Conservation (phyloP, 2,888 invertebrate species). For the Atrina japonica region DNA sequence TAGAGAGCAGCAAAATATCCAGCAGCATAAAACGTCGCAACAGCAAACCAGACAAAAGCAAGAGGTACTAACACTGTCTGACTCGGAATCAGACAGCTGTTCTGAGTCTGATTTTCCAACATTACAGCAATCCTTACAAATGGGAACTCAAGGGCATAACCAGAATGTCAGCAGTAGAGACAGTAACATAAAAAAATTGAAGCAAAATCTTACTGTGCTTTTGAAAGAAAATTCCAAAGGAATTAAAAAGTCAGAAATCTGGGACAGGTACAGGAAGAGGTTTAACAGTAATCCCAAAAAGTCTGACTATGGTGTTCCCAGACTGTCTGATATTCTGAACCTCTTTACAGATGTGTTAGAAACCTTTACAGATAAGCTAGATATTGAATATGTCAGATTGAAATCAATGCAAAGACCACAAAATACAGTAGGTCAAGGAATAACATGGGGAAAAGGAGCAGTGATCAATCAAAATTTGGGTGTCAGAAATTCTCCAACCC, state of each 20-base stretch:
- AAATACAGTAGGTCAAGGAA: too few relatives aligned
- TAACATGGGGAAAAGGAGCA: too few relatives aligned
- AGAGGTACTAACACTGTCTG: neutral
- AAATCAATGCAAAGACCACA: too few relatives aligned
- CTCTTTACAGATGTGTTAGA: conserved; percentile 16
- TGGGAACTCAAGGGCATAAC: too few relatives aligned
- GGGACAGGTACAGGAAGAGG: conserved; percentile 3
- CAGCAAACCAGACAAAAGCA: neutral
- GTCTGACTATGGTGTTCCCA: conserved; percentile 9
- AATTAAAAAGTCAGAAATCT: conserved; percentile 30
- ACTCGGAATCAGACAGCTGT: neutral
- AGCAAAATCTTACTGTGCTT: conserved; percentile 20
- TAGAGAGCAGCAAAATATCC: neutral
- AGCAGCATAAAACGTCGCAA: neutral
- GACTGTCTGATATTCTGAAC: too few relatives aligned
- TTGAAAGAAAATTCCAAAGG: conserved; percentile 18
- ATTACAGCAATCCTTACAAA: too few relatives aligned
- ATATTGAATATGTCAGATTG: conserved; percentile 5
- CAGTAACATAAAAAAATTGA: too few relatives aligned
- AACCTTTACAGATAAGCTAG: conserved; percentile 12
- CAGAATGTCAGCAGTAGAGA: too few relatives aligned
- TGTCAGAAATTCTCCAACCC: neutral
- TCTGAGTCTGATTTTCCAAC: neutral
- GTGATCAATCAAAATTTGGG: neutral
- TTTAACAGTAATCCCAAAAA: conserved; percentile 8